Conservation (phyloP, 2,113 vertebrate species). For the Diglossa brunneiventris region DNA sequence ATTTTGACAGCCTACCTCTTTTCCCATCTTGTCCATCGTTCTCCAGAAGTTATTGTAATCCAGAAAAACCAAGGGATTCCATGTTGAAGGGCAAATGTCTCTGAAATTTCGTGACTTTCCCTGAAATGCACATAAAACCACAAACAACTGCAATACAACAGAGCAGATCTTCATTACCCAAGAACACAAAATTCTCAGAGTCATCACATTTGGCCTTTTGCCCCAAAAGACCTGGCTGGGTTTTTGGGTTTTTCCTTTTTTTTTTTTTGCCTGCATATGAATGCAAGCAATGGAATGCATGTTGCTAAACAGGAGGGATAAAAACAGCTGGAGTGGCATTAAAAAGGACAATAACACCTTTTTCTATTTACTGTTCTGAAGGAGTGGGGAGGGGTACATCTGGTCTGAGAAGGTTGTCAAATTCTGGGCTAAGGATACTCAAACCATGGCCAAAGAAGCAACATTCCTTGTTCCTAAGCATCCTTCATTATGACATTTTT, state of each 20-base stretch:
- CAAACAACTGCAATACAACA: neutral
- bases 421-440: neutral
- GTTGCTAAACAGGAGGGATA: neutral
- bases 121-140: slow-evolving; percentile 63
- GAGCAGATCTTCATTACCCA: neutral
- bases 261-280: neutral
- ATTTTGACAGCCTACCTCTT: slow-evolving; percentile 71
- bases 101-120: slow-evolving; percentile 65
- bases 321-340: neutral
- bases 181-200: neutral
- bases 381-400: neutral
- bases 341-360: neutral
- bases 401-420: neutral
- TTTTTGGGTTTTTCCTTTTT: neutral
- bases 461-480: neutral
- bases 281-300: neutral
- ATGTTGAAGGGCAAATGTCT: slow-evolving; percentile 68
- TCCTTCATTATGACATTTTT: neutral
- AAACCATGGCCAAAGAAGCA: neutral
- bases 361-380: neutral
- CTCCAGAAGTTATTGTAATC: slow-evolving; percentile 83
- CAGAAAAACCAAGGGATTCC: slow-evolving; percentile 78
- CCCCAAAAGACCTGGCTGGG: neutral
- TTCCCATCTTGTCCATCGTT: slow-evolving; percentile 78
- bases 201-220: neutral